These are phyloP conservation scores for Eciton burchellii DNA, from an alignment of 1,140 invertebrate genomes.

Conservation along the genomic window DNA sequence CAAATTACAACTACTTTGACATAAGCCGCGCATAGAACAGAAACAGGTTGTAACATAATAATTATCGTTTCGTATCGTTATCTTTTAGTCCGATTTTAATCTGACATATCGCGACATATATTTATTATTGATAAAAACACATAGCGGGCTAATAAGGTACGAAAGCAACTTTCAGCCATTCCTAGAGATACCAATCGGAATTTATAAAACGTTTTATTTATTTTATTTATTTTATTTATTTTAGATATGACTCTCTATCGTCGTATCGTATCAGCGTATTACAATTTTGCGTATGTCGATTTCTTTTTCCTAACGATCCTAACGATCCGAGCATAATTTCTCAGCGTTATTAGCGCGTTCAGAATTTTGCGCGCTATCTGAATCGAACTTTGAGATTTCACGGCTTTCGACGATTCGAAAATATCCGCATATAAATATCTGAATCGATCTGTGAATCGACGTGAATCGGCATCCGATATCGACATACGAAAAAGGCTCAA, in stretches of 20 bases:
- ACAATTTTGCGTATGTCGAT: neutral
- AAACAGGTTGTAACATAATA: too few species aligned
- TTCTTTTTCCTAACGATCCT: too few species aligned
- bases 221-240: constrained; percentile 12
- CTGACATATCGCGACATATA: neutral
- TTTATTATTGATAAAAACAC: constrained; percentile 19
- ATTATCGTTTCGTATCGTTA: neutral
- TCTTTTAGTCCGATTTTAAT: neutral
- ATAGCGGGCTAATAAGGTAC: neutral
- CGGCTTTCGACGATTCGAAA: neutral
- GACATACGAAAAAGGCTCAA: neutral
- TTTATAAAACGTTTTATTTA: constrained; percentile 10
- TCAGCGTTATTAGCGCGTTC: neutral
- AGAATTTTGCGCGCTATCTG: constrained; percentile 4
- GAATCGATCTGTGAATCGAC: too few species aligned
- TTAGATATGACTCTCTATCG: neutral
- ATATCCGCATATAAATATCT: too few species aligned
- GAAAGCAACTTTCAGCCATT: neutral
- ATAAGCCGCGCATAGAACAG: too few species aligned
- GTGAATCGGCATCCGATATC: neutral
- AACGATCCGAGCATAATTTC: constrained; percentile 4
- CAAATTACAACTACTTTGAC: too few species aligned
- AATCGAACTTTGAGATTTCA: neutral
- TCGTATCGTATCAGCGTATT: neutral
- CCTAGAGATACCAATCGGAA: neutral